Evolutionary conservation across 2,113 vertebrate genomes (phyloP), one percentile per base, ranked within the genome.

Genomic region (cattle (Bos taurus)): DNA sequence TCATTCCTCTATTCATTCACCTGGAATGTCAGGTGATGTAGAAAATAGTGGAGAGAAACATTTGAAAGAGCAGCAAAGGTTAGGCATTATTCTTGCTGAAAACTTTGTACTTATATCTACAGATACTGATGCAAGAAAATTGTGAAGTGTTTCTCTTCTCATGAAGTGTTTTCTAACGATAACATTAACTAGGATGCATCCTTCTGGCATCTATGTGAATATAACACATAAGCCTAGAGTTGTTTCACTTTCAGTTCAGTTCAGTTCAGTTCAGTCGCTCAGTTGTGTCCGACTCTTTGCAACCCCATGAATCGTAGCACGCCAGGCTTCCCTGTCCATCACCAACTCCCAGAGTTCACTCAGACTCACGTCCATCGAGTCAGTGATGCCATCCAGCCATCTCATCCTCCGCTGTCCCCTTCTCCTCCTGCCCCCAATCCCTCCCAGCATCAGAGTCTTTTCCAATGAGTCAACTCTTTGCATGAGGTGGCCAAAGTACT

Each of bases 1-100:
- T 93, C 74, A 36, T 88, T 91, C 23, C 86, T 40, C 91, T 74
- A 33, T 88, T 85, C n/a, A 64, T 52, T 95, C 74, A 77, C n/a
- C 60, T 62, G 17, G 25, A 60, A 91, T 67, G 40, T 62, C 80
- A 56, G 25, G 57, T 59, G 48, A 74, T 19, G 13, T 23, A 91
- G 56, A 95, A 36, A 97, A 67, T 8, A 94, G 36, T 80, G 25
- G 59, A 43, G 12, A 84, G 48, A 93, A 91, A 94, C 15, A 56
- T 56, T 54, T 85, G 26, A 43, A 95, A 88, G 19, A 78, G 88
- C 28, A 71, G 12, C 7, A 19, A 89, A 64, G 7, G 28, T 90
- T 86, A 92, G 50, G 23, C 21, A 83, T 80, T 94, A 25, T 92
- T 87, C n/a, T 91, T 88, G 77, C 48, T 95, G 81, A 93, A 90